These are phyloP conservation scores for Scortum barcoo DNA, from an alignment of 2,113 vertebrate species.

Conservation along the genomic window DNA sequence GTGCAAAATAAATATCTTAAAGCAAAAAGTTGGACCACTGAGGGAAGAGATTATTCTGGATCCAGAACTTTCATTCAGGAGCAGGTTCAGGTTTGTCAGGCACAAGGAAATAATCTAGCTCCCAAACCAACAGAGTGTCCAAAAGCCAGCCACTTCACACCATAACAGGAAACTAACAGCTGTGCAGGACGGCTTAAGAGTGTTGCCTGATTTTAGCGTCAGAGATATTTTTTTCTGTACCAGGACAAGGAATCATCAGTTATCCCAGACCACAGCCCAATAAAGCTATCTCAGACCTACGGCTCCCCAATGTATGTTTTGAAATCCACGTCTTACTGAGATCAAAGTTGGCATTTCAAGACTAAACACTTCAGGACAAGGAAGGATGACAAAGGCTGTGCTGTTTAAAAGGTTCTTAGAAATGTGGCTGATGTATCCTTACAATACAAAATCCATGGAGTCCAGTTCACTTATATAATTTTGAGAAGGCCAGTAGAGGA, in stretches of 20 bases:
- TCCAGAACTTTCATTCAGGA: slow-evolving; percentile 9
- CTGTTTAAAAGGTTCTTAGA: background rate
- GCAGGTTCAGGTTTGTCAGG: background rate
- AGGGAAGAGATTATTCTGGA: background rate
- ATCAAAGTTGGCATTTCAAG: slow-evolving; percentile 1
- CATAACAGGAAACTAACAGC: background rate
- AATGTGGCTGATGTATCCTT: background rate
- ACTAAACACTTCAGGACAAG: background rate
- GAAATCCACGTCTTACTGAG: background rate
- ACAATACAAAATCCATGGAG: background rate
- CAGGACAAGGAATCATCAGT: background rate
- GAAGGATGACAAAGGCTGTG: background rate
- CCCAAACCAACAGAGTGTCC: slow-evolving; percentile 7
- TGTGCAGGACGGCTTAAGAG: background rate
- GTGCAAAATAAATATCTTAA: background rate
- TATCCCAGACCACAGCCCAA: background rate
- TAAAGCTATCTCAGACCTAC: background rate
- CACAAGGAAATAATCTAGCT: slow-evolving; percentile 23
- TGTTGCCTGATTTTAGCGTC: background rate
- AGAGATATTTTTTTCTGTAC: background rate
- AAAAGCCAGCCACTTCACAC: background rate
- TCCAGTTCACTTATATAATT: background rate
- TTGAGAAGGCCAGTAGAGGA: background rate
- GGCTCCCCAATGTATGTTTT: background rate
- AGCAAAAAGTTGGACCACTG: background rate